Base-by-base conservation (phyloP, 2,113 vertebrate species). In the Callithrix jacchus region DNA sequence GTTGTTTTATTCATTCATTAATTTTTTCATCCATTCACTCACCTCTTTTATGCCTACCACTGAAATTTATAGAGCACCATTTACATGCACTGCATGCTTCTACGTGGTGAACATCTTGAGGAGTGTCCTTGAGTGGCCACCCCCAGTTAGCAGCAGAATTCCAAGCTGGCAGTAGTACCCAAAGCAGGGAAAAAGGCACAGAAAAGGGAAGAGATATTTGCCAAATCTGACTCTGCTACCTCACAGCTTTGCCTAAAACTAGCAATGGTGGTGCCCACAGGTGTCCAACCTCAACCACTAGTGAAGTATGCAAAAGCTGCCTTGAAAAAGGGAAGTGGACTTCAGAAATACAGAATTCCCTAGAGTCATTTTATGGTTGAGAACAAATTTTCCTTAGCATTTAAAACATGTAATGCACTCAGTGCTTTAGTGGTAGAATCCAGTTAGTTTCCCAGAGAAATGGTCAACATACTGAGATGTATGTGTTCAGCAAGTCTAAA, bases 251-350 rank as follows among this genome's bases (percentile, higher is more conserved):
- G 94, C 96, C 91, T 95, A 81, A 94, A 88, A 47, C 47, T 82
- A 91, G 77, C 42, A 1, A 73, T 54, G 77, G 13, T 77, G 58
- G 61, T 88, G 37, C 32, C 93, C 61, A 42, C 97, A 96, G 96
- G 94, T 96, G 96, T 87, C 73, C 42, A 61, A 2, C 47, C 56
- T 74, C 74, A 83, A 87, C 97, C 96, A 96, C 47, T 64, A n/a
- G 35, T 45, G 82, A 83, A 82, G 93, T 71, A 49, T 94, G 92
- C 79, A 95, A 76, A 97, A 47, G 83, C 86, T 93, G 95, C 87
- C 61, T 94, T 71, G 20, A 95, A 95, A 98, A 96, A 87, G 74
- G 89, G 96, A 97, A 97, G 97, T 96, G 68, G 86, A 66, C 70
- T 76, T 94, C 25, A 10, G 89, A 94, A 96, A 91, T 73, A 64